These are phyloP conservation scores for Drosophila neocordata DNA, from an alignment of 1,140 invertebrate genomes.

Conservation along the genomic window DNA sequence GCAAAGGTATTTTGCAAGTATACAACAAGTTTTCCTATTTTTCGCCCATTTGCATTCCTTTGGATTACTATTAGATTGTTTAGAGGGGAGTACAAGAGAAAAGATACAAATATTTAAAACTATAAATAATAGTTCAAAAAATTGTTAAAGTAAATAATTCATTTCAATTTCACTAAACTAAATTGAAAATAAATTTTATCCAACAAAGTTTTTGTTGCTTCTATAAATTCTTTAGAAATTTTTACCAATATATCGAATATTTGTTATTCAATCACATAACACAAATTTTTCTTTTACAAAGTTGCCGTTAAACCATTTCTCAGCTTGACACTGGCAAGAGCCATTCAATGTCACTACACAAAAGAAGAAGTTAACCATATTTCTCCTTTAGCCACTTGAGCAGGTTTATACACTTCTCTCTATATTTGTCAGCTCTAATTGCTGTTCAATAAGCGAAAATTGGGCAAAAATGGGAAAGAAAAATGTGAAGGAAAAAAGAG, in stretches of 20 bases:
- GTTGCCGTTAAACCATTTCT: background rate
- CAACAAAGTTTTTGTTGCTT: too few species aligned
- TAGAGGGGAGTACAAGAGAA: too few species aligned
- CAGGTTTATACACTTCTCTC: conserved; percentile 68
- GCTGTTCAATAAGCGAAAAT: conserved; percentile 56
- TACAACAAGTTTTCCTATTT: background rate
- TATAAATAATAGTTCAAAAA: too few species aligned
- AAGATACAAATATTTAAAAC: too few species aligned
- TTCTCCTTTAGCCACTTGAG: conserved; percentile 57
- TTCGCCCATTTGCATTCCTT: too few species aligned
- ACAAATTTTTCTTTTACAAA: background rate
- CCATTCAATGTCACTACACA: conserved; percentile 14
- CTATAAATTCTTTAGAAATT: too few species aligned
- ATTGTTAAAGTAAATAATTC: too few species aligned
- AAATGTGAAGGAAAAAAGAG: conserved; percentile 5
- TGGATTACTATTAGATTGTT: too few species aligned
- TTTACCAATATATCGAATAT: background rate
- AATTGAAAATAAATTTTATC: too few species aligned
- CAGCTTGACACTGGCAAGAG: conserved; percentile 5
- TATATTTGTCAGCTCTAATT: conserved; percentile 58
- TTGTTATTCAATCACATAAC: background rate
- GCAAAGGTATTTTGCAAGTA: conserved; percentile 2
- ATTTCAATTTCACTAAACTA: too few species aligned
- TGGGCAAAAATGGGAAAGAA: conserved; percentile 20
- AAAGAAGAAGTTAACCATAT: conserved; percentile 6